Percentiles rank a stretch among this genome's conserved stretches.
phyloP scores from a whole-genome alignment of 2,113 vertebrate species.

The Noctilio leporinus region DNA sequence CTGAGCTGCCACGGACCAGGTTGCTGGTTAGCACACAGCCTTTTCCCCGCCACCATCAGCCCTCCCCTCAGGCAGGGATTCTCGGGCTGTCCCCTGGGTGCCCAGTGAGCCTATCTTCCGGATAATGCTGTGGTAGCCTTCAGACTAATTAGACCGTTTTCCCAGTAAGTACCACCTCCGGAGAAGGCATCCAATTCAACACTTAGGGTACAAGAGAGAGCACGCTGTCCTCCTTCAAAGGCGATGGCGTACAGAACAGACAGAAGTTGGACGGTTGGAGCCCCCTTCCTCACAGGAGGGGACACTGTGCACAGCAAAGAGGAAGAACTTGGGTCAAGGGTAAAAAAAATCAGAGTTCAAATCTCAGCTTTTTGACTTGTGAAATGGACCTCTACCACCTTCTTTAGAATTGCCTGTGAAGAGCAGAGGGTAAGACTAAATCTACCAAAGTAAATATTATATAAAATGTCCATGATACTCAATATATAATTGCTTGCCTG shows the following conservation, averaged over 20 bases:
- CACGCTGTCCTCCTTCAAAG: not conserved
- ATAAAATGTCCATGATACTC: not conserved
- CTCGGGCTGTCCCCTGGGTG: not conserved
- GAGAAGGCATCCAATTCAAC: not conserved
- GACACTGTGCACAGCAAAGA: not conserved
- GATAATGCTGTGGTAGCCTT: not conserved
- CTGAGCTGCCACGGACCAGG: not conserved
- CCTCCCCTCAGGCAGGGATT: not conserved
- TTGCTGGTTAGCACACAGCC: not conserved
- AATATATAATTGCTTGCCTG: not conserved
- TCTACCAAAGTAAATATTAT: no score
- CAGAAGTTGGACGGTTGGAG: not conserved
- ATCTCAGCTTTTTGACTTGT: not conserved
- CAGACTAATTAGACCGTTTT: not conserved
- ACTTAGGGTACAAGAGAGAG: not conserved
- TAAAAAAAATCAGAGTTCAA: not conserved
- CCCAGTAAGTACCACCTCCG: not conserved
- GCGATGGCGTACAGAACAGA: not conserved
- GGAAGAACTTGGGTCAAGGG: not conserved
- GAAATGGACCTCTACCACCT: not conserved
- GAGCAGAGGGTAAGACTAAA: not conserved
- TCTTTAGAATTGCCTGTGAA: not conserved
- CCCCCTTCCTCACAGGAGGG: not conserved
- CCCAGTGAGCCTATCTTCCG: not conserved
- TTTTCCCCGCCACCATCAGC: not conserved